Evolutionary conservation across 2,888 invertebrate genomes (phyloP).

Genomic region (Scaptomyza parva): DNA sequence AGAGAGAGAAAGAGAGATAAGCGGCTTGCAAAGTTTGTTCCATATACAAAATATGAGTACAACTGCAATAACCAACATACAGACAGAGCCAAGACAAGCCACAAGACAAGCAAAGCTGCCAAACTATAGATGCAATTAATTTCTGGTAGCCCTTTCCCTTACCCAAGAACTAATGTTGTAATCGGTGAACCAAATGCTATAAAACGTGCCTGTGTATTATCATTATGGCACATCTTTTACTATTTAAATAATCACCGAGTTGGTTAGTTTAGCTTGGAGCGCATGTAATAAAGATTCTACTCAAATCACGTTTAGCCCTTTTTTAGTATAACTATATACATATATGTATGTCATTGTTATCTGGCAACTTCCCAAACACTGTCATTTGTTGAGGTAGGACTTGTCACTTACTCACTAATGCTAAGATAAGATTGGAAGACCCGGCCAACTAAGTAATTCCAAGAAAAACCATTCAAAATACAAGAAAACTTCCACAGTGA

Average conservation of each 20-base stretch:
- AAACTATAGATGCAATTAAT: constrained; percentile 75
- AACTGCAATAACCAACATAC: constrained; percentile 68
- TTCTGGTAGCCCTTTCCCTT: constrained; percentile 30
- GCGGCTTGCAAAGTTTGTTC: constrained; percentile 73
- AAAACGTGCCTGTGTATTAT: constrained; percentile 65
- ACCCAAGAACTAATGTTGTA: constrained; percentile 5
- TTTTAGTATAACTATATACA: neutral
- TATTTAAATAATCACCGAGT: constrained; percentile 71
- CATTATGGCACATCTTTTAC: constrained; percentile 62
- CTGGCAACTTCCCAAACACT: no score
- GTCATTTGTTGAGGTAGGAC: no score
- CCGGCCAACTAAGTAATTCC: neutral
- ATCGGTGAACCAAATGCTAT: constrained; percentile 34
- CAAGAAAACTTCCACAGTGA: neutral
- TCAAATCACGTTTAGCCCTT: constrained; percentile 2
- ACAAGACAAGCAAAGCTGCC: constrained; percentile 36
- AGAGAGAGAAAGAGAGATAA: constrained; percentile 43
- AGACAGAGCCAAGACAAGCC: constrained; percentile 36
- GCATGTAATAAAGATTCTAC: constrained; percentile 12
- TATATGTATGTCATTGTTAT: no score
- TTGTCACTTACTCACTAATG: no score
- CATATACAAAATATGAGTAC: constrained; percentile 65
- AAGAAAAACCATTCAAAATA: neutral
- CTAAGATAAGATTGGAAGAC: no score
- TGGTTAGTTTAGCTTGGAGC: constrained; percentile 15